Base-by-base conservation (phyloP, 1,140 invertebrate species). In the Drosophila obscura region DNA sequence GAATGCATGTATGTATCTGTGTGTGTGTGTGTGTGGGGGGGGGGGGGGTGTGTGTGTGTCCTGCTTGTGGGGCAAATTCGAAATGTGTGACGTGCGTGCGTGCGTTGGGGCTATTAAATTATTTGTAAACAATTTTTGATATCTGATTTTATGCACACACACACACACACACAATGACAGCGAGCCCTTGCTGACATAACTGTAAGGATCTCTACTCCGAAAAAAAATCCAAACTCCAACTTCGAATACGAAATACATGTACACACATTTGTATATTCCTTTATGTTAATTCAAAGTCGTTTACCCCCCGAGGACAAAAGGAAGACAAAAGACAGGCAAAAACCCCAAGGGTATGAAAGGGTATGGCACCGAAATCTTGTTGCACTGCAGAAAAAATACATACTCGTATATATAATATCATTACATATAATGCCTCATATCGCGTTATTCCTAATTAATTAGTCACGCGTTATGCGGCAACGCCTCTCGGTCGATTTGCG, bases 51-150 rank as follows among this genome's bases (percentile, higher is more conserved):
- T 69, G 28, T 31, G 61, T 55, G 60, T 31, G 64, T 60, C 39
- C 49, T 63, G 59, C 15, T 46, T 52, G 19, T 16, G 28, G 39
- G 26, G 15, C 5, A 24, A 50, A 68, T 55, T 43, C 59, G 69
- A 77, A 39, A 67, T 78, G 78, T 69, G 69, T 75, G 77, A 76
- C 73, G 65, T 87, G 82, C 82, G 65, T 87, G 82, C 82, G 82
- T 87, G 78, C 66, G 74, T 74, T 75, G 65, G 28, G 82, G 71
- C 83, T 83, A 87, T 87, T 87, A 88, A 87, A 87, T 87, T 87
- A 88, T 87, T 87, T 88, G 83, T 87, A 87, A 88, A 87, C 79
- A 83, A 87, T 87, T 87, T 87, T 87, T 87, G 83, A 87, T 87
- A 87, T 87, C 83, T 87, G 83, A 87, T 87, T 87, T 88, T 88